Evolutionary conservation across 2,888 invertebrate species (phyloP).

Genomic region (Euzophera pinguis): DNA sequence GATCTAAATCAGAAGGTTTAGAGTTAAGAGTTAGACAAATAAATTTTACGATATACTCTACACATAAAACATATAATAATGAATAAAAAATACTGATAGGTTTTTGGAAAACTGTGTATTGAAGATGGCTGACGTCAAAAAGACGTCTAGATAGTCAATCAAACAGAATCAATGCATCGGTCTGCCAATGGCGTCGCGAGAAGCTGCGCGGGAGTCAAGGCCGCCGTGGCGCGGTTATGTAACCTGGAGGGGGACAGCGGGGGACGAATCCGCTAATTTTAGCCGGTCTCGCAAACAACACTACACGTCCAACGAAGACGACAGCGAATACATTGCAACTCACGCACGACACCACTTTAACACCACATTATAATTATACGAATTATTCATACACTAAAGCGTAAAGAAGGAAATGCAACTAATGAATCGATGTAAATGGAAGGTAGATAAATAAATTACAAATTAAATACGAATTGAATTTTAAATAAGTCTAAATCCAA

Average conservation of each 20-base stretch:
- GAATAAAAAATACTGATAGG: too few relatives aligned
- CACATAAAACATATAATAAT: too few relatives aligned
- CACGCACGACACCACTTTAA: constrained; percentile 25
- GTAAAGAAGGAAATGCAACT: constrained; percentile 11
- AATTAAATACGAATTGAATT: constrained; percentile 19
- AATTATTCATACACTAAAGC: constrained; percentile 16
- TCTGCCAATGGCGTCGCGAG: constrained; percentile 45
- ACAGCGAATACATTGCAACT: constrained; percentile 44
- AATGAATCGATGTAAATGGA: constrained; percentile 15
- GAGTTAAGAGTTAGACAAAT: too few relatives aligned
- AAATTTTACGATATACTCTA: too few relatives aligned
- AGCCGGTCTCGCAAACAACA: constrained; percentile 62
- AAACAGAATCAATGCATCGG: constrained; percentile 35
- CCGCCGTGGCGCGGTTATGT: constrained; percentile 69
- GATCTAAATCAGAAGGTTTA: too few relatives aligned
- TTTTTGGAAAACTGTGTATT: too few relatives aligned
- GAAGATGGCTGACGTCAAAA: neutral
- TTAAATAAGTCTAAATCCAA: constrained; percentile 13
- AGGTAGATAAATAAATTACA: constrained; percentile 17
- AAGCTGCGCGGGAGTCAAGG: constrained; percentile 77
- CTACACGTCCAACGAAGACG: constrained; percentile 27
- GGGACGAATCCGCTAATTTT: constrained; percentile 69
- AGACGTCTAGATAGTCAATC: constrained; percentile 13
- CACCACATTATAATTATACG: constrained; percentile 4
- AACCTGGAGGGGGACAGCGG: constrained; percentile 51